phyloP scores from a whole-genome alignment of 2,888 invertebrate genomes.

The Hydrotaea cyrtoneurina region DNA sequence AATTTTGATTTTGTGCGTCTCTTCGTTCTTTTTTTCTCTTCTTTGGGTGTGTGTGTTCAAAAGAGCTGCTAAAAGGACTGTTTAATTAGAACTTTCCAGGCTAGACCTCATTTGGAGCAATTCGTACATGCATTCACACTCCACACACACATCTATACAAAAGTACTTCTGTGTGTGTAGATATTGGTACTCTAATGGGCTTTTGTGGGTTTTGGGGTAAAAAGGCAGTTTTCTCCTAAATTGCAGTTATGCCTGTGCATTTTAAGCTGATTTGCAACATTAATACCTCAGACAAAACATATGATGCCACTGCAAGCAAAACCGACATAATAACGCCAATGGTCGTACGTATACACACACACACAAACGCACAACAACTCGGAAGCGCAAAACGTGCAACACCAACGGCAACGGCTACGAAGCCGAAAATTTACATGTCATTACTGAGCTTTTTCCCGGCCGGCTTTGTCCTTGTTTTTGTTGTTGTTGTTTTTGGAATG shows the following conservation, averaged over 20 bases:
- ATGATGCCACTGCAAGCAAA: conserved; percentile 21
- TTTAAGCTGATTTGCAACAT: conserved; percentile 48
- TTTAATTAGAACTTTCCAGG: conserved; percentile 27
- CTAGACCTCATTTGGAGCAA: not conserved
- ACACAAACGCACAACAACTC: not conserved
- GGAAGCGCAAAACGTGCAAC: not conserved
- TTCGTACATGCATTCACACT: not conserved
- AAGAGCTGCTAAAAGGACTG: conserved; percentile 5
- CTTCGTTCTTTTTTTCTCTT: not conserved
- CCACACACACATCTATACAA: not conserved
- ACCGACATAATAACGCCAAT: conserved; percentile 1
- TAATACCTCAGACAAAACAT: conserved; percentile 36
- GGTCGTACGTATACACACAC: not conserved
- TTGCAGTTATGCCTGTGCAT: conserved; percentile 37
- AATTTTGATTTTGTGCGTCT: not conserved
- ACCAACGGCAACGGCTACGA: not conserved
- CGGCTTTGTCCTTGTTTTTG: not conserved
- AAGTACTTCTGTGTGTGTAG: too few species aligned
- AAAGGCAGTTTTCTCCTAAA: conserved; percentile 25
- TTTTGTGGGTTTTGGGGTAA: not conserved
- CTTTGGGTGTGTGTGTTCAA: too few species aligned
- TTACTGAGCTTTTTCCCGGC: conserved; percentile 9
- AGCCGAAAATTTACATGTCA: conserved; percentile 20
- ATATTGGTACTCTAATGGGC: too few species aligned
- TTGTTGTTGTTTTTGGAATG: not conserved